Evolutionary conservation across 2,888 invertebrate genomes (phyloP).

Genomic region (Dasysyrphus tricinctus): DNA sequence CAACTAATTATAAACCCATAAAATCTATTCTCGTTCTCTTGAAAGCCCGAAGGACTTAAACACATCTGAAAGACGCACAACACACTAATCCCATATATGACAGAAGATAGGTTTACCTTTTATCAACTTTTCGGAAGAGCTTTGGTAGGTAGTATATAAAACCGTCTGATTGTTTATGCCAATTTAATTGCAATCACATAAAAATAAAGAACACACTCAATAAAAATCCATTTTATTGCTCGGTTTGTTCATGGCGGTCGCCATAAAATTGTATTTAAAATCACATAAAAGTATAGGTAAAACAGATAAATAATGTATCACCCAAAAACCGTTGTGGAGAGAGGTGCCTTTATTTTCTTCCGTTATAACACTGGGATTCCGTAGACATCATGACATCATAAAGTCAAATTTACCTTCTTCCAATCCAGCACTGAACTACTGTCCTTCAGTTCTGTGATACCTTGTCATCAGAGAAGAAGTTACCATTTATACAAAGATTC

Average conservation of each 20-base stretch:
- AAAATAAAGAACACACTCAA: slow-evolving; percentile 74
- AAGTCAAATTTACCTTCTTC: not conserved
- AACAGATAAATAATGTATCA: slow-evolving; percentile 23
- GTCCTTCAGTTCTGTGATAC: not conserved
- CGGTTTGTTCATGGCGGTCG: slow-evolving; percentile 64
- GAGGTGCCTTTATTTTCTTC: slow-evolving; percentile 7
- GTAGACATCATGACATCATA: not conserved
- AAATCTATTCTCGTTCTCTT: slow-evolving; percentile 51
- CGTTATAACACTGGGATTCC: not conserved
- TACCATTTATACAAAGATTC: not conserved
- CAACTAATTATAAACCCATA: slow-evolving; percentile 69
- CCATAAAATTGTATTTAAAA: slow-evolving; percentile 73
- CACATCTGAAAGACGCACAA: not conserved
- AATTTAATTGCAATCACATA: slow-evolving; percentile 72
- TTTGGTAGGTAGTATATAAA: not conserved
- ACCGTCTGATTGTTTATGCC: slow-evolving; percentile 70
- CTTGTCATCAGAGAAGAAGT: not conserved
- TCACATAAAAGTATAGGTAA: slow-evolving; percentile 58
- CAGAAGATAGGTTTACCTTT: slow-evolving; percentile 14
- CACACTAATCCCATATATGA: not conserved
- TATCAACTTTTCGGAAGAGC: slow-evolving; percentile 39
- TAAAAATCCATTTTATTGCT: slow-evolving; percentile 72
- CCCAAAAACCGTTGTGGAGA: not conserved
- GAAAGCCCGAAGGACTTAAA: slow-evolving; percentile 3
- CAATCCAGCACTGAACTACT: not conserved